Evolutionary conservation across 2,888 invertebrate species (phyloP).

Genomic region (Sarcophaga variegata): DNA sequence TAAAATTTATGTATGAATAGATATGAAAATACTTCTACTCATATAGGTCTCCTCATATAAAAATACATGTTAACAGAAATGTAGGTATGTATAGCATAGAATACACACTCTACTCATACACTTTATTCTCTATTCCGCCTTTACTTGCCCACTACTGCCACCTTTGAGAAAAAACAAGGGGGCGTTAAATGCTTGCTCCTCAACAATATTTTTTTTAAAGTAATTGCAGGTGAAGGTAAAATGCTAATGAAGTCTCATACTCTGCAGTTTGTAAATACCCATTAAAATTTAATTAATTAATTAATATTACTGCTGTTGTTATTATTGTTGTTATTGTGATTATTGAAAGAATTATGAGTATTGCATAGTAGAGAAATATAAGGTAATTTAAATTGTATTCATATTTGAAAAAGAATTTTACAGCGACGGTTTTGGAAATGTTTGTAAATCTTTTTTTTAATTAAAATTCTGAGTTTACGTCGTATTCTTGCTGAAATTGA

Average conservation of each 20-base stretch:
- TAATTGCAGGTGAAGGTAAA: slow-evolving; percentile 46
- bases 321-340: slow-evolving; percentile 7
- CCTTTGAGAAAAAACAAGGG: background rate
- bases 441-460: too few species aligned
- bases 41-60: too few species aligned
- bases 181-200: background rate
- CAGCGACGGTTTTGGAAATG: too few species aligned
- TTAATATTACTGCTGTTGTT: background rate
- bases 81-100: too few species aligned
- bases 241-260: slow-evolving; percentile 46
- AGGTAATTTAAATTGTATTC: too few species aligned
- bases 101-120: background rate
- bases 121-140: background rate
- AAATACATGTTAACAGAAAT: too few species aligned
- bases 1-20: background rate
- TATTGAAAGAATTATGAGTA: background rate
- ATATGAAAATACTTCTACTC: background rate
- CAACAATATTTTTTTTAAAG: slow-evolving; percentile 2
- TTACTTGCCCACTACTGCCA: background rate
- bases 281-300: slow-evolving; percentile 52
- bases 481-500: too few species aligned
- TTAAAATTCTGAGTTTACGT: too few species aligned
- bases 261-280: slow-evolving; percentile 15
- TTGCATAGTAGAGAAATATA: background rate
- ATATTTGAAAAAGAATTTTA: too few species aligned